These are phyloP conservation scores for Lithobates sylvaticus DNA, from an alignment of 2,797 vertebrate species.

Conservation along the genomic window DNA sequence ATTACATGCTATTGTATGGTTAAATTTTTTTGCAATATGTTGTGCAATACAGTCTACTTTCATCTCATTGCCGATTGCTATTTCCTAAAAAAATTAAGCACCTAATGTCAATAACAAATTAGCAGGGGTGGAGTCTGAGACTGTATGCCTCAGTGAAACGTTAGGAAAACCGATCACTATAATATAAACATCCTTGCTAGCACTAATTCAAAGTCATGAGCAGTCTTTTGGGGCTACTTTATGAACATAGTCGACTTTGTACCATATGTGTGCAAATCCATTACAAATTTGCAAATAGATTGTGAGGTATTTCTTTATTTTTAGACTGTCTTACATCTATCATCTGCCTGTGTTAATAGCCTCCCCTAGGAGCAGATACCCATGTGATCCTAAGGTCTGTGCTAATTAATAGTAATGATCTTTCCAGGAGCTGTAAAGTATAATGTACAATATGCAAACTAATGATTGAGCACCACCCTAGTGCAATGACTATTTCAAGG, in stretches of 20 bases:
- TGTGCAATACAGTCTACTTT: too few relatives aligned
- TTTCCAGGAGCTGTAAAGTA: conserved; percentile 44
- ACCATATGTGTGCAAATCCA: conserved; percentile 47
- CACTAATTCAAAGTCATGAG: conserved; percentile 38
- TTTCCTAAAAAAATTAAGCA: too few relatives aligned
- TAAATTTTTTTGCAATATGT: too few relatives aligned
- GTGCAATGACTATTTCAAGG: conserved; percentile 26
- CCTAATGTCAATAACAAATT: background rate
- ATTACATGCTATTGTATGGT: too few relatives aligned
- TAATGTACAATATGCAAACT: conserved; percentile 40
- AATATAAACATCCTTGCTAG: conserved; percentile 21
- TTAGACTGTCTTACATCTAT: conserved; percentile 42
- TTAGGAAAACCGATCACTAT: background rate
- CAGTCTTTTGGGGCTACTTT: conserved; percentile 2
- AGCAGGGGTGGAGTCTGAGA: background rate
- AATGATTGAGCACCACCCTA: conserved; percentile 29
- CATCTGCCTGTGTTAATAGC: conserved; percentile 43
- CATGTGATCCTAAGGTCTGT: conserved; percentile 43
- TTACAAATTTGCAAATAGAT: conserved; percentile 56
- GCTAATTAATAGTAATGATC: conserved; percentile 56
- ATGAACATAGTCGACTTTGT: conserved; percentile 14
- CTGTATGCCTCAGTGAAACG: background rate
- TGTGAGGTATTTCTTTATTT: conserved; percentile 52
- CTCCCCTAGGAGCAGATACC: conserved; percentile 49
- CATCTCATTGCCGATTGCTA: too few relatives aligned